phyloP scores from a whole-genome alignment of 2,113 vertebrate species.

The Hippocampus abdominalis region DNA sequence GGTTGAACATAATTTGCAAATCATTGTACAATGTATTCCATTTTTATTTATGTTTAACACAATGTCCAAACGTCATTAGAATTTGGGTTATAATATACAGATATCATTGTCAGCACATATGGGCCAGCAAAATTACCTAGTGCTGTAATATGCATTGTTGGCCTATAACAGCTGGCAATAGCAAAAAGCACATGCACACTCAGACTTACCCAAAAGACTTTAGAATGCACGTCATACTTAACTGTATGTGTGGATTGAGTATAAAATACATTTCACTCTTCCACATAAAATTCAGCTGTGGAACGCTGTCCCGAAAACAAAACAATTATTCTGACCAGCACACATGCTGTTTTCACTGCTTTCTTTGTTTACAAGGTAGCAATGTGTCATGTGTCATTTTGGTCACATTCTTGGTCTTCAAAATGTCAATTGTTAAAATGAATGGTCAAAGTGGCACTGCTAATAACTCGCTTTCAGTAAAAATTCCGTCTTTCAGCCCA shows the following conservation, averaged over 20 bases:
- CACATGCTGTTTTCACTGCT: neutral
- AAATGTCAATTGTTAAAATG: neutral
- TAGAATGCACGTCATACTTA: too few relatives aligned
- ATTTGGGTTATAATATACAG: too few relatives aligned
- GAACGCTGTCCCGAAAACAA: neutral
- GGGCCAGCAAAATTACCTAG: neutral
- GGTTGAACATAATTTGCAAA: too few relatives aligned
- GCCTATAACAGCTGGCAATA: neutral
- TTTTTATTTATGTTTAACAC: too few relatives aligned
- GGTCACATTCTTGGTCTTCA: neutral
- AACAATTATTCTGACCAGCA: neutral
- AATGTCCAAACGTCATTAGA: too few relatives aligned
- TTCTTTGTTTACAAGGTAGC: too few relatives aligned
- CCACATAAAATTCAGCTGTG: neutral
- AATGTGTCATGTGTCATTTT: too few relatives aligned
- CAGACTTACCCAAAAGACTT: neutral
- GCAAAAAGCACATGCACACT: neutral
- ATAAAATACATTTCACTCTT: neutral
- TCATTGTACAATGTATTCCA: too few relatives aligned
- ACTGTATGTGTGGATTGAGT: neutral
- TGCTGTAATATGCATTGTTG: neutral
- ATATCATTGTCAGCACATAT: neutral
- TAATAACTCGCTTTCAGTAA: too few relatives aligned
- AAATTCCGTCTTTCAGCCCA: neutral
- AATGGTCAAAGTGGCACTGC: too few relatives aligned